Conservation (phyloP, 2,113 vertebrate species). For the Abramis brama region DNA sequence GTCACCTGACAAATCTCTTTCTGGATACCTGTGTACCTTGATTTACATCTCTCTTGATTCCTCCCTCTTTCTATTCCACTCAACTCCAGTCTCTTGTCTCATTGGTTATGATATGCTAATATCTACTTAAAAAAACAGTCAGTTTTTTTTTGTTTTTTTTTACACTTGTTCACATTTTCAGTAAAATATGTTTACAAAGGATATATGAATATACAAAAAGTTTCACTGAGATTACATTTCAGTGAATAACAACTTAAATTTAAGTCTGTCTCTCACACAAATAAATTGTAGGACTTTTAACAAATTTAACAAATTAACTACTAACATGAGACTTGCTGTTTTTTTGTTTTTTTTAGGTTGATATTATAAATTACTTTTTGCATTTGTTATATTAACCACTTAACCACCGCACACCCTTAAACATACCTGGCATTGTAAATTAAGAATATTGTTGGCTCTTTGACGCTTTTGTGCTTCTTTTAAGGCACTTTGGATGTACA, state of each 20-base stretch:
- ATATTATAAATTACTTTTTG: background rate
- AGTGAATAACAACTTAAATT: background rate
- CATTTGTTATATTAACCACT: background rate
- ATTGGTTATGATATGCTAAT: background rate
- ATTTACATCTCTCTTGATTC: background rate
- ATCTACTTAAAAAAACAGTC: background rate
- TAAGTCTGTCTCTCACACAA: background rate
- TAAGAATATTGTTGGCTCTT: no score
- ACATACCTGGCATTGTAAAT: no score
- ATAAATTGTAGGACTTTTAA: background rate
- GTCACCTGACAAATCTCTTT: constrained; percentile 63
- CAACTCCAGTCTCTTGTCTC: background rate
- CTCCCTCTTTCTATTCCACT: constrained; percentile 57
- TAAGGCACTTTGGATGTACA: no score
- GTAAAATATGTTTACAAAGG: background rate
- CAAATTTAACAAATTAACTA: background rate
- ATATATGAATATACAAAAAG: background rate
- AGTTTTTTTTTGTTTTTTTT: background rate
- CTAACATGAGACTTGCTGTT: background rate
- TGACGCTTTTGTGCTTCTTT: no score
- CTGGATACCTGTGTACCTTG: constrained; percentile 37
- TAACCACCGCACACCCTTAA: no score
- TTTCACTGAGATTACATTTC: background rate
- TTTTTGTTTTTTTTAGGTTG: background rate
- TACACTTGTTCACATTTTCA: background rate